A percentile compares a stretch with the other conserved stretches of the same genome.
Conservation (phyloP, 1,140 invertebrate genomes). For the Limonius californicus region DNA sequence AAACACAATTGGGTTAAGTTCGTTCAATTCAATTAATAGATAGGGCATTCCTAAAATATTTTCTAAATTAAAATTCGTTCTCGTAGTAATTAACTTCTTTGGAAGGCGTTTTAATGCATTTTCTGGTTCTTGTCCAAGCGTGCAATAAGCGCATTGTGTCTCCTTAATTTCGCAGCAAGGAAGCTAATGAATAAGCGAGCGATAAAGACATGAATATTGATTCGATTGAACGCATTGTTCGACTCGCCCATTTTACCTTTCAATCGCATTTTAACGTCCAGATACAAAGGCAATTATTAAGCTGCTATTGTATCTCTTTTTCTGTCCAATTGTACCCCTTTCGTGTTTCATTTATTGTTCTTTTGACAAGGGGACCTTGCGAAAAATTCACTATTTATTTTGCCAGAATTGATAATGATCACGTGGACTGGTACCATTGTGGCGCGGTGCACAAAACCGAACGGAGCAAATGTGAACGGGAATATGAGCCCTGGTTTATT, state of each 20-base stretch:
- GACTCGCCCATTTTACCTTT: neutral
- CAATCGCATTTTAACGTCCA: neutral
- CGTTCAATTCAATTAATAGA: too few species aligned
- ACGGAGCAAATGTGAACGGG: too few species aligned
- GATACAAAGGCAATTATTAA: slow-evolving; percentile 6
- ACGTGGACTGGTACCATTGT: too few species aligned
- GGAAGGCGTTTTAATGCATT: neutral
- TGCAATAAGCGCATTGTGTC: neutral
- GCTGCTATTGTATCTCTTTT: neutral
- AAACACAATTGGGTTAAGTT: too few species aligned
- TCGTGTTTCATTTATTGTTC: slow-evolving; percentile 1
- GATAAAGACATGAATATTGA: slow-evolving; percentile 9
- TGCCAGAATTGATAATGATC: too few species aligned
- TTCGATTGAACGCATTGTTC: slow-evolving; percentile 7
- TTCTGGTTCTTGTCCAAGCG: neutral
- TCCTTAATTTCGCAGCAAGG: neutral
- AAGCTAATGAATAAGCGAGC: neutral
- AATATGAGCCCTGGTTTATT: too few species aligned
- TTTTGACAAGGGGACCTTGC: neutral
- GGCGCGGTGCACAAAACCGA: too few species aligned
- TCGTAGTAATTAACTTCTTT: neutral
- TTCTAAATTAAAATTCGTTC: too few species aligned
- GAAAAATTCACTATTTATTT: too few species aligned
- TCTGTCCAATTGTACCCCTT: neutral
- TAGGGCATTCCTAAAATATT: too few species aligned